Evolutionary conservation across 2,113 vertebrate genomes (phyloP), one percentile per base, ranked within the genome.

Genomic region (Vombatus ursinus): DNA sequence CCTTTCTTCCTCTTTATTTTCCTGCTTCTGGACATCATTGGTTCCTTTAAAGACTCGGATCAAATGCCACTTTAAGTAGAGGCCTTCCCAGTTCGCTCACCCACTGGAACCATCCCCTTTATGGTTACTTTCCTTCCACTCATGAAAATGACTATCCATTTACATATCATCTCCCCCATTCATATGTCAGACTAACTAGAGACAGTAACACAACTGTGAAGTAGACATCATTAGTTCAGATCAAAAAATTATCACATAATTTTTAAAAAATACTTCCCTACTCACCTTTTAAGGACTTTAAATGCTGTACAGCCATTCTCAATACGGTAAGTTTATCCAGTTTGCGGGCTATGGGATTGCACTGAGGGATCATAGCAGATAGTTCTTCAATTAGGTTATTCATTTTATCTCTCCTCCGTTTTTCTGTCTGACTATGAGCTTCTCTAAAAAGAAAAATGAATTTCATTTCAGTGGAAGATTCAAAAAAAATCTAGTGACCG

Each of bases 391-490:
- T 99, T 92, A 99, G 96, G 92, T 98, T 99, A 97, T 99, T 99
- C 99, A 99, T 99, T 98, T 99, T 99, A 96, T 99, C 99, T 96
- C 99, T 98, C 96, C 99, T 99, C 91, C 99, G 98, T 97, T 99
- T 99, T 96, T 99, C 99, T 2, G 99, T 99, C 98, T 99, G 99
- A 97, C 99, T 99, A 94, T 99, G 99, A 89, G 99, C 99, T 98
- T 99, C 99, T 97, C 99, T 99, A 94, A 28, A n/a, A 92, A 96
- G 68, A 91, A 98, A 95, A 95, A 68, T 92, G 52, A 49, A 19
- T 77, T 37, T 52, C 84, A 52, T 92, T 94, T n/a, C 52, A 14
- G 47, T 8, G 50, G 77, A 94, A 48, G 24, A 16, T 8, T 24
- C 3, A 48, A 8, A 31, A 31, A 90, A 61, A 51, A n/a, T 89